Base-by-base conservation (phyloP, 1,140 invertebrate genomes). In the Zophobas atratus region DNA sequence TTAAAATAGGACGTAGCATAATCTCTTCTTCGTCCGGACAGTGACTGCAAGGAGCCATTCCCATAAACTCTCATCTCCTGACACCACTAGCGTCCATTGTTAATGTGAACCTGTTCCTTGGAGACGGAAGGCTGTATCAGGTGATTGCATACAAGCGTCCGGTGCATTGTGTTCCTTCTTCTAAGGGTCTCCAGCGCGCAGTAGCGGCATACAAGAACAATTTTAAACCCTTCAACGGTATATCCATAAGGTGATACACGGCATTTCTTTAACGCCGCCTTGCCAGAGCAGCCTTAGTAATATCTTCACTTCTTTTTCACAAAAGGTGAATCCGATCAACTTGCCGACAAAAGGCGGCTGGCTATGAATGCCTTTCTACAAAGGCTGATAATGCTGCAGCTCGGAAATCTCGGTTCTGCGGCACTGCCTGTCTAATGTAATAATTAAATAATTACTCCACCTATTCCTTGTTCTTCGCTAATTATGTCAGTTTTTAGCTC, bases 401-500 rank as follows among this genome's bases (percentile, higher is more conserved):
- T 53, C 48, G 51, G 48, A 72, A 51, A 56, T 75, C 55, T 43
- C 51, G 20, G 53, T 57, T 56, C 67, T 49, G 67, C 48, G 67
- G 49, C 43, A 41, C 20, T 53, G 35, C 34, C 76, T 70, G 33
- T 60, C 41, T 51, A 76, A 77, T 72, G 76, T 73, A 77, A 77
- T 77, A 77, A 77, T 77, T 77, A 77, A 56, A 77, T 77, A 77
- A 77, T 77, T 77, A 77, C 76, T 77, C 76, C 76, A 77, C 76
- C 76, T 77, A 72, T 77, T 77, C 76, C 70, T 60, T 77, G 76
- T 77, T 70, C 48, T 6, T 34, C 41, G 41, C 55, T 77, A 72
- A 77, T 77, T 77, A 77, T 71, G 67, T 41, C 67, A 71, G 63
- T 70, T 77, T 77, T 77, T 77, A 57, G 67, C 35, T 48, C 67